phyloP scores from a whole-genome alignment of 2,797 vertebrate species.

The Gymnoscopelus braueri region DNA sequence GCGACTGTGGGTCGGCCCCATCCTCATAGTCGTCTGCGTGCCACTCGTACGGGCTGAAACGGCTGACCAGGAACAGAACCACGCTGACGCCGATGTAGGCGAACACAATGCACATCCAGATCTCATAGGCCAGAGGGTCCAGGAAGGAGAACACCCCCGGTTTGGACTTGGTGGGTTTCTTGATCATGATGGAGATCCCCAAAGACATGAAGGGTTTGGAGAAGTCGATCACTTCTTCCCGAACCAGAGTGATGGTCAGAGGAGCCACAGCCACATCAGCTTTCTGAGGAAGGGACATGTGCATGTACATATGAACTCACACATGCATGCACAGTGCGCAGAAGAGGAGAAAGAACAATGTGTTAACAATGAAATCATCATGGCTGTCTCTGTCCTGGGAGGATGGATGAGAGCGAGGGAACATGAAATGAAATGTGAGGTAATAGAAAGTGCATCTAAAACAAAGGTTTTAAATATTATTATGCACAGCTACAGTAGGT shows the following conservation, averaged over 20 bases:
- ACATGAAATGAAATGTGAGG: no score
- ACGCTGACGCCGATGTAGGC: slow-evolving; percentile 99
- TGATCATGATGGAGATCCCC: slow-evolving; percentile 99
- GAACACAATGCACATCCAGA: slow-evolving; percentile 99
- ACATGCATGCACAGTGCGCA: no score
- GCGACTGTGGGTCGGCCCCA: slow-evolving; percentile 83
- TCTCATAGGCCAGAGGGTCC: slow-evolving; percentile 97
- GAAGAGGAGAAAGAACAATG: no score
- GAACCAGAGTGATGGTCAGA: slow-evolving; percentile 95
- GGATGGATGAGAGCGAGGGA: no score
- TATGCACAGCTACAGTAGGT: no score
- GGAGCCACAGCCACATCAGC: slow-evolving; percentile 97
- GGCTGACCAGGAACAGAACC: slow-evolving; percentile 97
- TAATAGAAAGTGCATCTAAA: no score
- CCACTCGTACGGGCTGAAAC: slow-evolving; percentile 99
- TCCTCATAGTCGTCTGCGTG: slow-evolving; percentile 96
- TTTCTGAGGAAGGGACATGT: slow-evolving; percentile 80
- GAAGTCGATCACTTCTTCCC: slow-evolving; percentile 99
- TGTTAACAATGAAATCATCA: no score
- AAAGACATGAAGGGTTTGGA: slow-evolving; percentile 99
- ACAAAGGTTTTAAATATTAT: no score
- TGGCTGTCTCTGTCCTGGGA: no score
- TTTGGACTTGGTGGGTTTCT: slow-evolving; percentile 99
- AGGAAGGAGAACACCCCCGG: slow-evolving; percentile 98
- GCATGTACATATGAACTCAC: neutral